Conservation (phyloP, 2,113 vertebrate species). For the Tautogolabrus adspersus region DNA sequence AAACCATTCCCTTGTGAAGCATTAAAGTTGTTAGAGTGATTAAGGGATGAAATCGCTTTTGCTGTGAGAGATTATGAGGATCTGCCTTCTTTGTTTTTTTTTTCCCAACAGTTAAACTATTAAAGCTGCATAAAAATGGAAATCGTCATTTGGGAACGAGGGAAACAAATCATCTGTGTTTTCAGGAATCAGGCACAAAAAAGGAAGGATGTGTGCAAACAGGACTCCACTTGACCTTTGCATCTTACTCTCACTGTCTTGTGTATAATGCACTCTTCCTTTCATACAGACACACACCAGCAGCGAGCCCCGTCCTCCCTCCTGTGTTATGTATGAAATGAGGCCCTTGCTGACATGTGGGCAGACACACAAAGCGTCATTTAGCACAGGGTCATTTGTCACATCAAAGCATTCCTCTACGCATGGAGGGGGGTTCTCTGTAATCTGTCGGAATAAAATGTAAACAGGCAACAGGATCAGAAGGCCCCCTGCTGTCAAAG, state of each 20-base stretch:
- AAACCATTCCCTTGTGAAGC: slow-evolving; percentile 8
- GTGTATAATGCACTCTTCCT: slow-evolving; percentile 19
- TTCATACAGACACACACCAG: slow-evolving; percentile 34
- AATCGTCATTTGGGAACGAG: not conserved
- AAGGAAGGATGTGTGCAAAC: not conserved
- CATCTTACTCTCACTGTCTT: slow-evolving; percentile 23
- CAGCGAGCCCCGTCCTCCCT: slow-evolving; percentile 6
- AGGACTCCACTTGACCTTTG: slow-evolving; percentile 40
- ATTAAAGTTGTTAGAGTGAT: slow-evolving; percentile 13
- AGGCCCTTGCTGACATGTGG: slow-evolving; percentile 55
- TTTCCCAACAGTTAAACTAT: not conserved
- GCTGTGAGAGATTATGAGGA: not conserved
- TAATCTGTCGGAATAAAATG: slow-evolving; percentile 69
- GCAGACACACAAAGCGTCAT: slow-evolving; percentile 65
- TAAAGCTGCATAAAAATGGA: slow-evolving; percentile 1
- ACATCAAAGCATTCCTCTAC: slow-evolving; percentile 81
- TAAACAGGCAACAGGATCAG: slow-evolving; percentile 61
- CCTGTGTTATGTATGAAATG: slow-evolving; percentile 52
- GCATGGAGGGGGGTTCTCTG: slow-evolving; percentile 57
- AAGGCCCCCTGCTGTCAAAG: slow-evolving; percentile 62
- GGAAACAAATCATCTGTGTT: slow-evolving; percentile 12
- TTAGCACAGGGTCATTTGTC: slow-evolving; percentile 73
- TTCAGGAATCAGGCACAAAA: not conserved
- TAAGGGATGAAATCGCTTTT: not conserved
- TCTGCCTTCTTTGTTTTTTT: not conserved